Evolutionary conservation across 2,888 invertebrate genomes (phyloP).

Genomic region (Tetranychus truncatus): DNA sequence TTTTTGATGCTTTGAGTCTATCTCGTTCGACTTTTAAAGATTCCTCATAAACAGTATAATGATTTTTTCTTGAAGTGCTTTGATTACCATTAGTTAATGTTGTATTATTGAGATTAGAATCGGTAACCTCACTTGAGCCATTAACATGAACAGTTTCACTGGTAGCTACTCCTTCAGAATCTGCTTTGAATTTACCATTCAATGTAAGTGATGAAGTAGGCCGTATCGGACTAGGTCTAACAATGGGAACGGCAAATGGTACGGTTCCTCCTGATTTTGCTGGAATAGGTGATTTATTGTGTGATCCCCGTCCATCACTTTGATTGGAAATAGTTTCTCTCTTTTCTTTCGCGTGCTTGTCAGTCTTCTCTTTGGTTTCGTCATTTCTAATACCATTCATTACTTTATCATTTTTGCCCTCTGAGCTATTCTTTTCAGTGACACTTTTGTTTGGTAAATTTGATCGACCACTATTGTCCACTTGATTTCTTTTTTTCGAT

Average conservation of each 20-base stretch:
- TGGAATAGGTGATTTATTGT: not conserved
- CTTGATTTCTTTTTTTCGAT: no score
- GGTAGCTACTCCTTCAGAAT: not conserved
- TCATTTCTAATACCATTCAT: no score
- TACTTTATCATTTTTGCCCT: no score
- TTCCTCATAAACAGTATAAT: not conserved
- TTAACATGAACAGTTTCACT: no score
- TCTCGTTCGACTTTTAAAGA: not conserved
- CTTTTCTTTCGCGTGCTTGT: not conserved
- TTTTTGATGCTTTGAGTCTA: not conserved
- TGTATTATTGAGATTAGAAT: not conserved
- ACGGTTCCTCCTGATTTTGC: not conserved
- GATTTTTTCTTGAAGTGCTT: not conserved
- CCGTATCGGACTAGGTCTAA: not conserved
- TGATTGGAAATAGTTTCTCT: not conserved
- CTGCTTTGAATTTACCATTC: constrained; percentile 8
- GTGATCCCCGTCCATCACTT: not conserved
- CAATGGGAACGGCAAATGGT: not conserved
- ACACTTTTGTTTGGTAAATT: no score
- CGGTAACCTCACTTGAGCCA: no score
- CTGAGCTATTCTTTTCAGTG: no score
- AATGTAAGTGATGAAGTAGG: constrained; percentile 5
- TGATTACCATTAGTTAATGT: not conserved
- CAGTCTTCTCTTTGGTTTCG: not conserved
- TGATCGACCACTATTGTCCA: no score